Evolutionary conservation across 1,140 invertebrate species (phyloP).

Genomic region (Aphelenchoides avenae): DNA sequence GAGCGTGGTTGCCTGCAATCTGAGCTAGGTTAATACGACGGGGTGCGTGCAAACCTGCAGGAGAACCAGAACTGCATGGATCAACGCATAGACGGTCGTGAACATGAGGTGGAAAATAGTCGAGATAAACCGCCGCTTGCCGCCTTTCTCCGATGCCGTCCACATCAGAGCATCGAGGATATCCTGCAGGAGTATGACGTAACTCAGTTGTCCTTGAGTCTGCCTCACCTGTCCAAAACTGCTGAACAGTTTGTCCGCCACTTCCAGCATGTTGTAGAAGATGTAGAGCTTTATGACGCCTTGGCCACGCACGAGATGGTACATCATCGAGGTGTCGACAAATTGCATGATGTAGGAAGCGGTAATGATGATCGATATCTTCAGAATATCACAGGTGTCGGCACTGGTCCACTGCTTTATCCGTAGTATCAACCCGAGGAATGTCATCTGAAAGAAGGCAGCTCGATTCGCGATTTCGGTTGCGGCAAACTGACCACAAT

Average conservation of each 20-base stretch:
- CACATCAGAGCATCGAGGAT: conserved; percentile 92
- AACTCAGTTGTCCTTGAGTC: too few species aligned
- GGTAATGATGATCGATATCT: conserved; percentile 78
- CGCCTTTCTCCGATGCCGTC: conserved; percentile 69
- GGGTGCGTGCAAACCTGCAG: conserved; percentile 56
- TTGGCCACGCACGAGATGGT: conserved; percentile 96
- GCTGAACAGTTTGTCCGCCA: conserved; percentile 85
- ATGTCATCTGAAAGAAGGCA: conserved; percentile 37
- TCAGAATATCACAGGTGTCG: conserved; percentile 91
- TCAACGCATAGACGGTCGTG: conserved; percentile 86
- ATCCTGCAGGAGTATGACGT: conserved; percentile 69
- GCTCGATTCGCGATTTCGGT: conserved; percentile 5
- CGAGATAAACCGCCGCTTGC: conserved; percentile 28
- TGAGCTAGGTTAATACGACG: too few species aligned
- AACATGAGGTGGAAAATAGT: conserved; percentile 72
- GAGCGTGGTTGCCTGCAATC: conserved; percentile 84
- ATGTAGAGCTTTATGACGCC: conserved; percentile 98
- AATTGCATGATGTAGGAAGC: conserved; percentile 74
- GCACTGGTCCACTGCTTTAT: conserved; percentile 65
- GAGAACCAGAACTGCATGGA: conserved; percentile 84
- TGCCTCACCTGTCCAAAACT: conserved; percentile 80
- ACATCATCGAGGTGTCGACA: conserved; percentile 95
- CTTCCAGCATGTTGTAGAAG: conserved; percentile 99
- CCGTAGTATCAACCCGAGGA: conserved; percentile 48
- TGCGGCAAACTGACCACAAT: conserved; percentile 67